Evolutionary conservation across 2,797 vertebrate genomes (phyloP), one percentile per base, ranked within the genome.

Genomic region (Chromobotia macracanthus): DNA sequence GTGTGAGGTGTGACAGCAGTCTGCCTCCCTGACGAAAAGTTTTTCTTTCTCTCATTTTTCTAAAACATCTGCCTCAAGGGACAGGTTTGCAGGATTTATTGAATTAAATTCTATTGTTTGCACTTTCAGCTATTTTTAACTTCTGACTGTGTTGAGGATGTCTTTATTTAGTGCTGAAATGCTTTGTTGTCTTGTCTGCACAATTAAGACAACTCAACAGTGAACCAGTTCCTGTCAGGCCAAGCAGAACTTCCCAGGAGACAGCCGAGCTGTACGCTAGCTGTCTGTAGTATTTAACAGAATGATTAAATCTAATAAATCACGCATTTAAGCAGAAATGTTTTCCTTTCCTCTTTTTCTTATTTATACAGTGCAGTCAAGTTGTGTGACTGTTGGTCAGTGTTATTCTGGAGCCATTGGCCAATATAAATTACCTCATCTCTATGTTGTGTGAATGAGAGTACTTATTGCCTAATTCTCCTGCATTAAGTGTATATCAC

Each of bases 51-150:
- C 58, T 76, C 70, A 9, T 55, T 19, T 73, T 60, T 46, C 15
- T 50, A 56, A n/a, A 75, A 56, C 70, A 78, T 53, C 31, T 15
- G 41, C 67, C 56, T 74, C 58, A 60, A 56, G 76, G 53, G 81
- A 83, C 21, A 7, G 15, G 72, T 28, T 73, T 67, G 79, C 48
- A 60, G 35, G 77, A 79, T 82, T 82, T 81, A 77, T 66, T 89
- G 93, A 90, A 91, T 92, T 93, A 91, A 90, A 82, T 87, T 89
- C 85, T 83, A 80, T 80, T 68, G 81, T 85, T 89, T 90, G 90
- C 67, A 78, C 85, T 88, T 80, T 83, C 9, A 82, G 84, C 90
- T 92, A 91, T 92, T 93, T 93, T 92, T 90, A 88, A 78, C 65
- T 74, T 58, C 16, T 48, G 60, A 77, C 81, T 80, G 63, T 48